These are phyloP conservation scores for Batillaria attramentaria DNA, from an alignment of 1,140 invertebrate genomes.

Conservation along the genomic window DNA sequence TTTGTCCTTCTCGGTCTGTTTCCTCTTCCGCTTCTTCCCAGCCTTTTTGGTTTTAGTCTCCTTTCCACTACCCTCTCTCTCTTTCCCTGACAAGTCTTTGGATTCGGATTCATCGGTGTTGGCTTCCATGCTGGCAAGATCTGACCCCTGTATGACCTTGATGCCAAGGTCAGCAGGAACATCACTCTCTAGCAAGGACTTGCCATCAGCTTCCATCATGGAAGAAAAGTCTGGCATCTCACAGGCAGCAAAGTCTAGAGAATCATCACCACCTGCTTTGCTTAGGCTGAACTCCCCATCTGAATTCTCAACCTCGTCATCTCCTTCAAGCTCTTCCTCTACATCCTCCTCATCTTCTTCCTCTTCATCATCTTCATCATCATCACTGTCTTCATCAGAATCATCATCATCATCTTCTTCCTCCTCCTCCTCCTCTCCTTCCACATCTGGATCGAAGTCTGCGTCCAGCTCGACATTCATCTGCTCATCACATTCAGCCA, in stretches of 20 bases:
- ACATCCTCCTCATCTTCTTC: slow-evolving; percentile 42
- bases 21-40: slow-evolving; percentile 47
- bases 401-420: slow-evolving; percentile 42
- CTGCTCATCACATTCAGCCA: slow-evolving; percentile 30
- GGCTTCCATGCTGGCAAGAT: slow-evolving; percentile 15
- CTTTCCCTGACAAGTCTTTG: background rate
- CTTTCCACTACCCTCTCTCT: background rate
- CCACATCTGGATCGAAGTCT: slow-evolving; percentile 30
- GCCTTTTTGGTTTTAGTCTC: slow-evolving; percentile 25
- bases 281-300: slow-evolving; percentile 34
- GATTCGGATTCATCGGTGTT: background rate
- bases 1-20: slow-evolving; percentile 35
- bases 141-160: slow-evolving; percentile 8
- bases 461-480: slow-evolving; percentile 38
- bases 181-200: slow-evolving; percentile 16
- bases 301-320: slow-evolving; percentile 28
- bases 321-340: slow-evolving; percentile 26
- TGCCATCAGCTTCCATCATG: slow-evolving; percentile 11
- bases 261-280: slow-evolving; percentile 17
- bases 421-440: slow-evolving; percentile 46
- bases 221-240: slow-evolving; percentile 25
- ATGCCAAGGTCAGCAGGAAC: slow-evolving; percentile 19
- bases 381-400: slow-evolving; percentile 41
- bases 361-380: slow-evolving; percentile 33
- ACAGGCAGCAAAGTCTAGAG: slow-evolving; percentile 33